Evolutionary conservation across 35 echinoderm and acorn worm species (phyloP).

Genomic region (Apostichopus californicus): DNA sequence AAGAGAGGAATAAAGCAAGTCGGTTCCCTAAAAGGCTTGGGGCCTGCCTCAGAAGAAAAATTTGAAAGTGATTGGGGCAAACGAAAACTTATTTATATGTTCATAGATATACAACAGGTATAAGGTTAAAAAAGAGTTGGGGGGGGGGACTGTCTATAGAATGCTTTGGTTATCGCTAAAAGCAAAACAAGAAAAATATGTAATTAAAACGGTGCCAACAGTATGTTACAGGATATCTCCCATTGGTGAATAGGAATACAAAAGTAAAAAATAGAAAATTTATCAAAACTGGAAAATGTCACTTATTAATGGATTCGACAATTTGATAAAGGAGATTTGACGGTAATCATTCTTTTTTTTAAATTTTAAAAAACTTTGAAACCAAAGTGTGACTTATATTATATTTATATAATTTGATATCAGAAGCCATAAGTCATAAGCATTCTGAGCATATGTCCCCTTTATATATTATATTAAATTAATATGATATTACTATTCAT

Average conservation of each 20-base stretch:
- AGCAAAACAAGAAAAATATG: background rate
- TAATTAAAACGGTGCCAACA: slow-evolving; percentile 2
- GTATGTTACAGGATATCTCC: slow-evolving; percentile 9
- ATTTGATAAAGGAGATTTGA: background rate
- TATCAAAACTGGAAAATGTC: background rate
- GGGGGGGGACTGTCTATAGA: too few relatives aligned
- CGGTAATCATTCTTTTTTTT: background rate
- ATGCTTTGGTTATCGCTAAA: background rate
- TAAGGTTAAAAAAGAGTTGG: too few relatives aligned
- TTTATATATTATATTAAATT: too few relatives aligned
- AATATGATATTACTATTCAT: too few relatives aligned
- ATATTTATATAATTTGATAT: background rate
- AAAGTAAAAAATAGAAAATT: background rate
- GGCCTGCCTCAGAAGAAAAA: slow-evolving; percentile 1
- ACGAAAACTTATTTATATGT: background rate
- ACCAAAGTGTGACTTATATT: background rate
- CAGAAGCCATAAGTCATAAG: background rate
- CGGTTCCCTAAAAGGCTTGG: slow-evolving; percentile 24
- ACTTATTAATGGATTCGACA: background rate
- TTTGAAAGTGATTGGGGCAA: background rate
- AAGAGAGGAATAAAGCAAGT: background rate
- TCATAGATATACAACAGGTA: too few relatives aligned
- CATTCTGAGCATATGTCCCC: too few relatives aligned
- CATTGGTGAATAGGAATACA: background rate
- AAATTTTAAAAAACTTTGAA: background rate